Evolutionary conservation across 1,140 invertebrate genomes (phyloP), one percentile per base, ranked within the genome.

Genomic region (Copidosoma floridanum): DNA sequence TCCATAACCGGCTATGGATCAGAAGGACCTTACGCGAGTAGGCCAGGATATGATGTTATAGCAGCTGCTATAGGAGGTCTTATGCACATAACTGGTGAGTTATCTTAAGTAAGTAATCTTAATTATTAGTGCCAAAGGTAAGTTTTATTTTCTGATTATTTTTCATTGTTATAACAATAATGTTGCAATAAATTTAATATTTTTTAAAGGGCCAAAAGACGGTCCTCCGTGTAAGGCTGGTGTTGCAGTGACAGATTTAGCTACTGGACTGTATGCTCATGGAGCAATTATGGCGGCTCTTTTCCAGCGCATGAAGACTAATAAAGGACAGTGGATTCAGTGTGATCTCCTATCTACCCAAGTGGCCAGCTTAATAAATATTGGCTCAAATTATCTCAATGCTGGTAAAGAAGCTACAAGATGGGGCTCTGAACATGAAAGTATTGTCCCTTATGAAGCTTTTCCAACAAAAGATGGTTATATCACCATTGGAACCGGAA

Each of bases 1-100:
- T 95, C 95, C 0, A 85, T 99, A 35, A 94, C 93, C 60, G 97
- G 95, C 0, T 99, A 91, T 79, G 97, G 97, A 0, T 82, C 86
- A 1, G 81, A 83, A 44, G 96, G 96, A 1, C 94, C 94, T 0
- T 98, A 97, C 81, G 79, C 82, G 3, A 82, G 86, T 47, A 87
- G 89, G 69, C 90, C 94, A 20, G 96, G 96, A 53, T 98, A 97
- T 81, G 96, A 99, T 82, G 92, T 97, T 1, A 95, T 98, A 64
- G 94, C 94, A 12, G 88, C 94, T 8, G 96, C 94, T 0, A 82
- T 95, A 55, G 95, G 94, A 12, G 96, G 96, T 2, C 79, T 98
- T 0, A 68, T 98, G 41, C 85, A 94, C 70, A 91, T 95, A 18
- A 99, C 96, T 0, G 97, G 97, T 1, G 67, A 89, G 18, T 81